Percentiles rank a stretch among this genome's conserved stretches.
These are phyloP conservation scores for Cosmia pyralina DNA, from an alignment of 2,888 invertebrate genomes.

Conservation along the genomic window DNA sequence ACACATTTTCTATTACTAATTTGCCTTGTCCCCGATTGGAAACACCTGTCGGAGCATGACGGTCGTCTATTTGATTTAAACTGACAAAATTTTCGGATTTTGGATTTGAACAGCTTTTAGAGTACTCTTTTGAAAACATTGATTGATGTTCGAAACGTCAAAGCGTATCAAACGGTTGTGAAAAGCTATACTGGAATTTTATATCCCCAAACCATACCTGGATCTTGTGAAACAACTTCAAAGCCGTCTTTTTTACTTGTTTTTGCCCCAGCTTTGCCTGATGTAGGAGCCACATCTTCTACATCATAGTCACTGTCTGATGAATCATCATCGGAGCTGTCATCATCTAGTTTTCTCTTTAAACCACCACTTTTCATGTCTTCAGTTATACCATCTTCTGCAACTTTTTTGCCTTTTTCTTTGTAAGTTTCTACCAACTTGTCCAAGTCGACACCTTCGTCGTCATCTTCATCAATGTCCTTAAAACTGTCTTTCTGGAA, in stretches of 20 bases:
- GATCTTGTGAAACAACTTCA: slow-evolving; percentile 92
- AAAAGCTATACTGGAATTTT: neutral
- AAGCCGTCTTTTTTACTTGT: slow-evolving; percentile 90
- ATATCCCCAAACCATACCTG: slow-evolving; percentile 77
- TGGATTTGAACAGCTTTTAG: neutral
- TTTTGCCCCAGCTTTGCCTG: slow-evolving; percentile 72
- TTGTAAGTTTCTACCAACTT: slow-evolving; percentile 93
- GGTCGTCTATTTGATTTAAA: neutral
- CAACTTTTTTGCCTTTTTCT: slow-evolving; percentile 91
- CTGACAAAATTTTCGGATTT: neutral
- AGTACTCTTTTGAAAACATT: neutral
- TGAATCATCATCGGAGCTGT: slow-evolving; percentile 84
- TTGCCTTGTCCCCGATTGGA: neutral
- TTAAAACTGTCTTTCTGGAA: slow-evolving; percentile 96
- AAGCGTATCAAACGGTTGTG: neutral
- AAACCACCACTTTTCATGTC: slow-evolving; percentile 58
- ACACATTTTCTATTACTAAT: neutral
- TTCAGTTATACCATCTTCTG: slow-evolving; percentile 69
- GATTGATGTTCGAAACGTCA: neutral
- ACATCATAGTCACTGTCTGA: slow-evolving; percentile 88
- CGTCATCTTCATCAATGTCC: slow-evolving; percentile 94
- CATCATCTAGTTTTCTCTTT: slow-evolving; percentile 80
- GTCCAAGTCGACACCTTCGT: slow-evolving; percentile 97
- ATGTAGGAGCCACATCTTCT: slow-evolving; percentile 76
- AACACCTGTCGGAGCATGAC: neutral